Percentiles rank a stretch among this genome's conserved stretches.
Conservation (phyloP, 2,113 vertebrate species). For the Phaetusa simplex region DNA sequence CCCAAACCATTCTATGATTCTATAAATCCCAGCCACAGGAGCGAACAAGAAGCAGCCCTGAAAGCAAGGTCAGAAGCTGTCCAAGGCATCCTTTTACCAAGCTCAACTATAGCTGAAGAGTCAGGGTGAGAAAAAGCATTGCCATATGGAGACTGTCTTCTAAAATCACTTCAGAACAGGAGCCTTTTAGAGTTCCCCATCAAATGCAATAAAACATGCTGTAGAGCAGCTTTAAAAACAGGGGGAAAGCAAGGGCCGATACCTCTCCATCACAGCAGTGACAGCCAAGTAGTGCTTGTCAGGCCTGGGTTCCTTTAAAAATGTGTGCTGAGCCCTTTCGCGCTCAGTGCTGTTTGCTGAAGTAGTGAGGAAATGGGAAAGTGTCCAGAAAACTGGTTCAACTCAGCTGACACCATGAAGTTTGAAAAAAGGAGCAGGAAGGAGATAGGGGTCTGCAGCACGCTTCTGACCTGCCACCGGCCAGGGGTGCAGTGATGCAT, state of each 20-base stretch:
- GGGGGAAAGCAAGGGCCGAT: background rate
- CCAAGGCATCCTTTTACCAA: background rate
- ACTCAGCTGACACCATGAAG: background rate
- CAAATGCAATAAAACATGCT: background rate
- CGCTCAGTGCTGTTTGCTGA: background rate
- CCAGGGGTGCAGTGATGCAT: rapidly evolving
- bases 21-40: background rate
- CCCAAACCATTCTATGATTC: no score
- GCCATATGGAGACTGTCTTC: background rate
- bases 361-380: slow-evolving; percentile 34
- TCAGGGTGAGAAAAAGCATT: background rate
- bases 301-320: slow-evolving; percentile 7
- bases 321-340: background rate
- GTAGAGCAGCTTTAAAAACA: background rate
- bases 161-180: background rate
- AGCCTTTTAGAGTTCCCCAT: background rate
- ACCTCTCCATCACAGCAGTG: background rate
- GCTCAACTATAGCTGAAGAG: background rate
- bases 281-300: background rate
- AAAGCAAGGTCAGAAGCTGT: background rate
- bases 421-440: slow-evolving; percentile 8
- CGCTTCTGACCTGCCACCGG: background rate
- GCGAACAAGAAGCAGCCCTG: background rate
- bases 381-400: slow-evolving; percentile 25
- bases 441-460: background rate